These are phyloP conservation scores for Spisula solida DNA, from an alignment of 2,888 invertebrate genomes.

Conservation along the genomic window DNA sequence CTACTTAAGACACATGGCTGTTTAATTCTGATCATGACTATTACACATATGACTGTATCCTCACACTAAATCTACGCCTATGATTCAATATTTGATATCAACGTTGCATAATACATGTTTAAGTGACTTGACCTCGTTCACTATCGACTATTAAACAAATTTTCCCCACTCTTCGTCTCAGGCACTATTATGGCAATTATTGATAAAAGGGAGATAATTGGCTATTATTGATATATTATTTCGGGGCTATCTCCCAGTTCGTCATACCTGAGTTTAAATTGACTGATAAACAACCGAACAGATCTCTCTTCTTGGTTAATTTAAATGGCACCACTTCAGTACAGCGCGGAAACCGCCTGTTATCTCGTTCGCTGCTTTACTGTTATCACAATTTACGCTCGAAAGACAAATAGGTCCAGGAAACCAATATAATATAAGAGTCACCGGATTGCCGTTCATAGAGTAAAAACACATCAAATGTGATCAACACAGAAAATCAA, in stretches of 20 bases:
- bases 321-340: constrained; percentile 25
- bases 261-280: constrained; percentile 46
- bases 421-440: background rate
- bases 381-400: constrained; percentile 24
- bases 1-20: too few species aligned
- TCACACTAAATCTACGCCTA: too few species aligned
- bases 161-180: background rate
- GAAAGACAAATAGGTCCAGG: background rate
- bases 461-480: background rate
- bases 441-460: background rate
- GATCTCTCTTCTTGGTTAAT: background rate
- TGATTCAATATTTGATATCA: background rate
- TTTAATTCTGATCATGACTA: too few species aligned
- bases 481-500: background rate
- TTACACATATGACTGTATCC: too few species aligned
- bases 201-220: constrained; percentile 48
- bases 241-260: constrained; percentile 27
- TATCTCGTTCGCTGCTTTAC: background rate
- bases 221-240: constrained; percentile 47
- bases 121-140: background rate
- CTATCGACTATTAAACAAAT: constrained; percentile 18
- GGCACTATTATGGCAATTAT: background rate
- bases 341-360: constrained; percentile 25
- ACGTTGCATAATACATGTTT: background rate
- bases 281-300: background rate